Evolutionary conservation across 2,888 invertebrate genomes (phyloP).

Genomic region (Drosophila tripunctata): DNA sequence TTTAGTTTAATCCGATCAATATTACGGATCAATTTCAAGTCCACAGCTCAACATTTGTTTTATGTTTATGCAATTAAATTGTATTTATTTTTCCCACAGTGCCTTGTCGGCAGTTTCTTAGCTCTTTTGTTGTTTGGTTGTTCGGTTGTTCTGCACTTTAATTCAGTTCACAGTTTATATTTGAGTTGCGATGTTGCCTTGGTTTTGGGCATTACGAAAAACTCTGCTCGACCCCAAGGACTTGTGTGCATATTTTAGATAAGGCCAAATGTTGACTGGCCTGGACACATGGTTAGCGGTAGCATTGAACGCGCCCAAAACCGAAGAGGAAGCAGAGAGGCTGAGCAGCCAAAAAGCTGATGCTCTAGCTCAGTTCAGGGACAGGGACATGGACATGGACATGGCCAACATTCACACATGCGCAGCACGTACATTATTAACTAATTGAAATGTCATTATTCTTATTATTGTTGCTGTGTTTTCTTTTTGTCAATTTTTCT

Average conservation of each 20-base stretch:
- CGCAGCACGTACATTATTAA: slow-evolving; percentile 62
- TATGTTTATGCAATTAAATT: too few relatives aligned
- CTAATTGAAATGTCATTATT: slow-evolving; percentile 71
- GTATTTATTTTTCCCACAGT: too few relatives aligned
- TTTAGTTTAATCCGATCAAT: too few relatives aligned
- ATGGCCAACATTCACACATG: slow-evolving; percentile 61
- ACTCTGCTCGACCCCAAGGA: slow-evolving; percentile 70
- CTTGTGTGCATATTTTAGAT: slow-evolving; percentile 77
- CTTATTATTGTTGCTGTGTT: slow-evolving; percentile 27
- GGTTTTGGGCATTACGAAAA: slow-evolving; percentile 63
- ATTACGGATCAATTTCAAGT: too few relatives aligned
- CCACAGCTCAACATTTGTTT: too few relatives aligned
- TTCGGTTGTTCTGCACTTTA: slow-evolving; percentile 23
- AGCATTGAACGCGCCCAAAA: slow-evolving; percentile 52
- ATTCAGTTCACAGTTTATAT: neutral
- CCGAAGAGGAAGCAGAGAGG: slow-evolving; percentile 5
- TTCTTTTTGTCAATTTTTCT: slow-evolving; percentile 7
- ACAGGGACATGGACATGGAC: slow-evolving; percentile 63
- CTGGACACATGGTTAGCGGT: slow-evolving; percentile 48
- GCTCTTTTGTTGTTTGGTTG: slow-evolving; percentile 16
- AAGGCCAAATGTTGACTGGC: slow-evolving; percentile 73
- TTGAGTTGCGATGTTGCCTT: slow-evolving; percentile 54
- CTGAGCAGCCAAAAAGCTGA: slow-evolving; percentile 4
- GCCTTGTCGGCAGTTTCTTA: too few relatives aligned
- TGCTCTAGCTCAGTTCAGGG: slow-evolving; percentile 42